phyloP scores from a whole-genome alignment of 2,113 vertebrate species.

The Dasyurus viverrinus region DNA sequence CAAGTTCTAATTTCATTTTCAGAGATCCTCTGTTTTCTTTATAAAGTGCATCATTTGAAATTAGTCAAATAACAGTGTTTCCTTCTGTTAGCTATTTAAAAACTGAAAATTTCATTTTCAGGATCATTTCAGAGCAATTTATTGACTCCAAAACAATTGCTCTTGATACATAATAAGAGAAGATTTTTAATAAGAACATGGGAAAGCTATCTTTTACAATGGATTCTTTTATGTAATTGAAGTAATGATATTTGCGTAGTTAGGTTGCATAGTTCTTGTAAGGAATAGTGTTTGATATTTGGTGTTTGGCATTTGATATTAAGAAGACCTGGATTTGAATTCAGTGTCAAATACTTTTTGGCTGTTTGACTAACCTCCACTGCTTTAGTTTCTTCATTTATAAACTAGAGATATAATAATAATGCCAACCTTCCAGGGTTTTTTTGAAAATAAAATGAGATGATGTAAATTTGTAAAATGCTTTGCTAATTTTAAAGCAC shows the following conservation, averaged over 20 bases:
- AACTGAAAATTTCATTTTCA: not conserved
- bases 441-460: not conserved
- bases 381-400: not conserved
- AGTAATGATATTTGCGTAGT: not conserved
- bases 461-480: not conserved
- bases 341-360: not conserved
- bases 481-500: not conserved
- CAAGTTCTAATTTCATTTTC: not conserved
- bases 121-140: not conserved
- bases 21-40: not conserved
- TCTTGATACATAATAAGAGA: not conserved
- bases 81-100: not conserved
- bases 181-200: not conserved
- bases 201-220: not conserved
- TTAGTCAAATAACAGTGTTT: not conserved
- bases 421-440: not conserved
- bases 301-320: too few relatives aligned
- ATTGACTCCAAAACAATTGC: not conserved
- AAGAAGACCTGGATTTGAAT: not conserved
- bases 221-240: not conserved
- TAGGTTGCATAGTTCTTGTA: not conserved
- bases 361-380: not conserved
- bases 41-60: not conserved
- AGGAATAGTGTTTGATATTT: not conserved
- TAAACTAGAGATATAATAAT: not conserved